phyloP scores from a whole-genome alignment of 2,113 vertebrate genomes.

The Crotophaga sulcirostris region DNA sequence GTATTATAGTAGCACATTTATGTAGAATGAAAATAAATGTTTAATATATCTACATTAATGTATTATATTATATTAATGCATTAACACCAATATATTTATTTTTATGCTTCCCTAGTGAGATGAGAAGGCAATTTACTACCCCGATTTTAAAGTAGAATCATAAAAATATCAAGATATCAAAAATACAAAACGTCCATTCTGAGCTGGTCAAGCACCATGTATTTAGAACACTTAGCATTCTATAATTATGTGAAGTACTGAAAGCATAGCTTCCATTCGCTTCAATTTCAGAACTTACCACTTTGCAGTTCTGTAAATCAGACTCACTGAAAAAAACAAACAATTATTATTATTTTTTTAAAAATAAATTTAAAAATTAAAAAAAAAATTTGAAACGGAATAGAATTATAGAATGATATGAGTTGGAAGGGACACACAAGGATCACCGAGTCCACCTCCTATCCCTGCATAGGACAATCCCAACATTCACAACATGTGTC shows the following conservation, averaged over 20 bases:
- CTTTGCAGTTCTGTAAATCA: not conserved
- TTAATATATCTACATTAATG: not conserved
- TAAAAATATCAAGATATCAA: slow-evolving; percentile 3
- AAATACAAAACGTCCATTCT: not conserved
- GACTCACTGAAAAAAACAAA: not conserved
- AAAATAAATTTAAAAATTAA: no score
- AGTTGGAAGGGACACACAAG: no score
- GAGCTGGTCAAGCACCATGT: not conserved
- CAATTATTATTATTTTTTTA: not conserved
- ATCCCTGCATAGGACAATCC: no score
- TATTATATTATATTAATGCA: not conserved
- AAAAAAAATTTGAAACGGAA: no score
- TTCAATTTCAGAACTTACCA: not conserved
- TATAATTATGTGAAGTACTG: not conserved
- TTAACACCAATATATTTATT: not conserved
- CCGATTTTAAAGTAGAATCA: not conserved
- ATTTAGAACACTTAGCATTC: not conserved
- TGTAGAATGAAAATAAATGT: slow-evolving; percentile 18
- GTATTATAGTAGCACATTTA: slow-evolving; percentile 28
- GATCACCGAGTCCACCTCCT: no score
- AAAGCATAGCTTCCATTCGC: not conserved
- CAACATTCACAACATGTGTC: no score
- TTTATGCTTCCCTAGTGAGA: not conserved
- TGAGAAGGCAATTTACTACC: not conserved
- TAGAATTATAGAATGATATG: no score